Evolutionary conservation across 2,113 vertebrate genomes (phyloP).

Genomic region (Phrynosoma blainvillii): DNA sequence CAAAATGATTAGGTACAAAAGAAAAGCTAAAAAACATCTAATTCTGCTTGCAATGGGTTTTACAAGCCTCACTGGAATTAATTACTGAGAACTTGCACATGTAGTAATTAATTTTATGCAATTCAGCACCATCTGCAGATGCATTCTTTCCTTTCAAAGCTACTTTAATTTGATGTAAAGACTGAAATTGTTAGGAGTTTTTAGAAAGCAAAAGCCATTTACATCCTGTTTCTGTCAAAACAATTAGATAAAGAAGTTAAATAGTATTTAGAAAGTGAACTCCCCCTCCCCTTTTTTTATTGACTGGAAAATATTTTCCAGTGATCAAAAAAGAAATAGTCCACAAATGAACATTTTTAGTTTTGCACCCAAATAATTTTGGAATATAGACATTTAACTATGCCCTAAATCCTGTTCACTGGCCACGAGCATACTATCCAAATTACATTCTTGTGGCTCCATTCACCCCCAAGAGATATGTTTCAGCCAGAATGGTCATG

Average conservation of each 20-base stretch:
- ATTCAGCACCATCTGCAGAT: conserved; percentile 74
- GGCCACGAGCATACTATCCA: not conserved
- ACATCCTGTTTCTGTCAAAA: conserved; percentile 66
- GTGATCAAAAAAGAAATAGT: conserved; percentile 16
- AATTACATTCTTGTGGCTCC: not conserved
- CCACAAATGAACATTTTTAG: not conserved
- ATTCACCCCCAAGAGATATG: too few species aligned
- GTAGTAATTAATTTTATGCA: conserved; percentile 78
- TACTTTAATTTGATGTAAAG: conserved; percentile 65
- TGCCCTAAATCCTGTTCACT: not conserved
- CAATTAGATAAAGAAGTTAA: conserved; percentile 66
- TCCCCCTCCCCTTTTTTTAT: conserved; percentile 17
- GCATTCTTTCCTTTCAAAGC: conserved; percentile 72
- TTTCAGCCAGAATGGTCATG: too few species aligned
- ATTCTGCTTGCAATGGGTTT: conserved; percentile 68
- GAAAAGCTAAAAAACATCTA: conserved; percentile 61
- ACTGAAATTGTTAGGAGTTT: conserved; percentile 62
- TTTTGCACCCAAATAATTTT: not conserved
- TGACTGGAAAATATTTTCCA: conserved; percentile 38
- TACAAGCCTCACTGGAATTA: conserved; percentile 73
- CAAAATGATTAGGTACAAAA: conserved; percentile 64
- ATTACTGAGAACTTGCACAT: conserved; percentile 72
- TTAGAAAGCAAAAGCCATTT: conserved; percentile 64
- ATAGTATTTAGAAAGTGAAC: conserved; percentile 64
- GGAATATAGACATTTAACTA: not conserved